These are phyloP conservation scores for Macrotus californicus DNA, from an alignment of 2,113 vertebrate species.

Conservation along the genomic window DNA sequence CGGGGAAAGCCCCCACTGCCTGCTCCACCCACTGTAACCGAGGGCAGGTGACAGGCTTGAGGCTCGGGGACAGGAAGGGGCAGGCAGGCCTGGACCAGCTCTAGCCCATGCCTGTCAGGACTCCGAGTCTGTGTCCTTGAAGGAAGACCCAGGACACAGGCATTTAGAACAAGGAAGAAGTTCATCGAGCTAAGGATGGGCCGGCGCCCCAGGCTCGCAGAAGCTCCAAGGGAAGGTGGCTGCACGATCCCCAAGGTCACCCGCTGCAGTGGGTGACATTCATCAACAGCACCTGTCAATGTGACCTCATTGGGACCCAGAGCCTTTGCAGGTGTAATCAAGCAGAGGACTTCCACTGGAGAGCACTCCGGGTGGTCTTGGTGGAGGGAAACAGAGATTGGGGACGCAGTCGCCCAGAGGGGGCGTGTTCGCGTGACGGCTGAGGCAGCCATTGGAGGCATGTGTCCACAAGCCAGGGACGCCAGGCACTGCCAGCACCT, in stretches of 20 bases:
- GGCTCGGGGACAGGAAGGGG: not conserved
- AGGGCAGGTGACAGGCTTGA: not conserved
- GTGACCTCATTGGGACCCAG: not conserved
- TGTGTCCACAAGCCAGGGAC: accelerated
- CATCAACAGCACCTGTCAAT: accelerated
- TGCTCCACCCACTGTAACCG: accelerated
- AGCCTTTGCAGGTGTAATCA: not conserved
- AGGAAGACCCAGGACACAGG: not conserved
- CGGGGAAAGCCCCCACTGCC: not conserved
- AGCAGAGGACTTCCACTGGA: not conserved
- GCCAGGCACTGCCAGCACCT: accelerated
- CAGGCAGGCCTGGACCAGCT: too few species aligned
- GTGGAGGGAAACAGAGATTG: not conserved
- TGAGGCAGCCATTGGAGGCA: not conserved
- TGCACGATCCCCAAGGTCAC: accelerated
- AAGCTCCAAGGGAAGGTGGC: accelerated
- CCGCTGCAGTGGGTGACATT: too few species aligned
- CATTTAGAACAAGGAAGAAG: too few species aligned
- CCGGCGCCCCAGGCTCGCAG: accelerated
- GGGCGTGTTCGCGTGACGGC: accelerated
- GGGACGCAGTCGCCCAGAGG: not conserved
- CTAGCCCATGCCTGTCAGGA: accelerated
- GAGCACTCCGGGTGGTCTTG: not conserved
- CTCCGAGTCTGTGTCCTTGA: not conserved
- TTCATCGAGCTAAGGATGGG: accelerated